Evolutionary conservation across 2,113 vertebrate genomes (phyloP).

Genomic region (Tamias sibiricus): DNA sequence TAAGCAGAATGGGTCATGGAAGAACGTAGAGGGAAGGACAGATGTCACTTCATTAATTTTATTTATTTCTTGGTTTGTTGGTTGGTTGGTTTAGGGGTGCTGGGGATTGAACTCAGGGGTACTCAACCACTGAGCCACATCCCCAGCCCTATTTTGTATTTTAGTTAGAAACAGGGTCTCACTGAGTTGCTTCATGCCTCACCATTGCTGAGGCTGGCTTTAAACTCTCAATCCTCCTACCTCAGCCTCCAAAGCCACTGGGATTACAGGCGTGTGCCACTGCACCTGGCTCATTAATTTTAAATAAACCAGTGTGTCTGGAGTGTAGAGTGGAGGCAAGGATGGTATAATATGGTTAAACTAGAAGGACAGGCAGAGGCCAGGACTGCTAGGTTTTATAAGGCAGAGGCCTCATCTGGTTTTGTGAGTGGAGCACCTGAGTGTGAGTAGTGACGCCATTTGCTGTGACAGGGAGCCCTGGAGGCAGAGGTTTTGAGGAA

Average conservation of each 20-base stretch:
- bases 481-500: not conserved
- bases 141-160: too few species aligned
- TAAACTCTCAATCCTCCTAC: too few species aligned
- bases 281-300: not conserved
- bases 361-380: not conserved
- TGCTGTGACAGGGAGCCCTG: not conserved
- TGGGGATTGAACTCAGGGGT: too few species aligned
- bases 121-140: too few species aligned
- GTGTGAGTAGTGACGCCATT: not conserved
- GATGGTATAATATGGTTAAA: not conserved
- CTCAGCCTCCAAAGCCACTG: too few species aligned
- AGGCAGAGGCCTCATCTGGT: not conserved
- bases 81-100: too few species aligned
- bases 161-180: too few species aligned
- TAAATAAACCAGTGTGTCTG: not conserved
- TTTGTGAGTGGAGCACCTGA: not conserved
- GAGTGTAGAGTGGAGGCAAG: not conserved
- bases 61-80: too few species aligned
- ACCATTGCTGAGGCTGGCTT: too few species aligned
- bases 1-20: not conserved
- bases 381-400: not conserved
- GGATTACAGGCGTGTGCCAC: too few species aligned
- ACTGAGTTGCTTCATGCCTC: too few species aligned
- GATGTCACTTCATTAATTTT: not conserved
- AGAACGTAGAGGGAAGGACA: not conserved